Evolutionary conservation across 2,888 invertebrate genomes (phyloP), one percentile per base, ranked within the genome.

Genomic region (Blastobasis lacticolella): DNA sequence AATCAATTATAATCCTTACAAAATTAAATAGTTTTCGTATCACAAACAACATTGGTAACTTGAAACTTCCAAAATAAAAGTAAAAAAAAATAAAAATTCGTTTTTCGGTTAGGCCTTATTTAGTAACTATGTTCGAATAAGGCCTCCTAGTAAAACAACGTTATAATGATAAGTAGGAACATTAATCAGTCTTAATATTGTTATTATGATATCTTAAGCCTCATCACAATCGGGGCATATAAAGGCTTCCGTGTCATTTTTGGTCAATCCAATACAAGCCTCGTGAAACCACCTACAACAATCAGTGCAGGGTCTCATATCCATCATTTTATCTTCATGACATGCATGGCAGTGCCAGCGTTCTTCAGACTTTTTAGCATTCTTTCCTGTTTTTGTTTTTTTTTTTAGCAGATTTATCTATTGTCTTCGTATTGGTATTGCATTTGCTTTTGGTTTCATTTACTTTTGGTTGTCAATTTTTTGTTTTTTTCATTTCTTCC

Each of bases 221-320:
- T 38, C 6, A 40, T 40, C 41, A 40, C 49, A 56, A 53, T 54
- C 10, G 8, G 46, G 45, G 50, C 38, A 47, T 10, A 47, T 4
- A 42, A 51, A 51, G n/a, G n/a, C n/a, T 10, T 51, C 51, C 42
- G 10, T 23, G 38, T 51, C 51, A 10, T 51, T n/a, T 37, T 47
- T 51, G 7, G 44, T 47, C 23, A 51, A 38, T n/a, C 51, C 51
- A 23, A 51, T 47, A 23, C 51, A 51, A 45, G 46, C 51, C 38
- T 51, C 51, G 40, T 47, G 51, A 47, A 43, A 47, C 51, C 51
- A 51, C 38, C 4, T 36, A n/a, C 7, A 8, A 37, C 51, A 51
- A n/a, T 47, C 38, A 10, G 8, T 47, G 47, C 51, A 51, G 43
- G 45, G 51, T 36, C 51, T 45, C 51, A 51, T 51, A 44, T 51